Evolutionary conservation across 2,888 invertebrate genomes (phyloP).

Genomic region (Lycaena phlaeas): DNA sequence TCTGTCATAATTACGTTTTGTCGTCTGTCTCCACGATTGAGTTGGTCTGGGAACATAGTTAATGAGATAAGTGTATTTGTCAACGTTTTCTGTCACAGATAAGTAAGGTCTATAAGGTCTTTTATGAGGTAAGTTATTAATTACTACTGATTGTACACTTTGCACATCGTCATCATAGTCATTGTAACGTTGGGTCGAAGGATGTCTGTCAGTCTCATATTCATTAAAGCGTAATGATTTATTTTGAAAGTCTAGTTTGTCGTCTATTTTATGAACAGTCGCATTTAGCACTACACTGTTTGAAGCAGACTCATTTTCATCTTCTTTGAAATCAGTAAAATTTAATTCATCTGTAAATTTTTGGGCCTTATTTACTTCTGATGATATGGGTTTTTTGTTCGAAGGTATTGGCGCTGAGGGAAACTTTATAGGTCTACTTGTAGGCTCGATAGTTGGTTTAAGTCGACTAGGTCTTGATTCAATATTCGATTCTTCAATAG

Average conservation of each 20-base stretch:
- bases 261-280: conserved; percentile 57
- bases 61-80: conserved; percentile 65
- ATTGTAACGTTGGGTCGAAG: conserved; percentile 36
- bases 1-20: conserved; percentile 43
- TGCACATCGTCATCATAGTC: conserved; percentile 44
- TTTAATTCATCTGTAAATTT: conserved; percentile 22
- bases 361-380: conserved; percentile 10
- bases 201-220: conserved; percentile 33
- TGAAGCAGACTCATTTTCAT: conserved; percentile 25
- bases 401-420: not conserved
- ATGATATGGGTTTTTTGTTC: not conserved
- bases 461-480: conserved; percentile 13
- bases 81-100: conserved; percentile 60
- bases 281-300: conserved; percentile 25
- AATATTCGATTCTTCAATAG: conserved; percentile 26
- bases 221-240: conserved; percentile 54
- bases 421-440: conserved; percentile 26
- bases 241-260: conserved; percentile 74
- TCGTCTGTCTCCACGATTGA: conserved; percentile 56
- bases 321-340: conserved; percentile 18
- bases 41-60: conserved; percentile 69
- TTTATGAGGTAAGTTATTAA: conserved; percentile 51
- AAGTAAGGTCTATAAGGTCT: conserved; percentile 56
- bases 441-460: conserved; percentile 20
- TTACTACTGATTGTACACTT: conserved; percentile 54